phyloP scores from a whole-genome alignment of 2,797 vertebrate genomes.

The Pseudocheirus occidentalis region DNA sequence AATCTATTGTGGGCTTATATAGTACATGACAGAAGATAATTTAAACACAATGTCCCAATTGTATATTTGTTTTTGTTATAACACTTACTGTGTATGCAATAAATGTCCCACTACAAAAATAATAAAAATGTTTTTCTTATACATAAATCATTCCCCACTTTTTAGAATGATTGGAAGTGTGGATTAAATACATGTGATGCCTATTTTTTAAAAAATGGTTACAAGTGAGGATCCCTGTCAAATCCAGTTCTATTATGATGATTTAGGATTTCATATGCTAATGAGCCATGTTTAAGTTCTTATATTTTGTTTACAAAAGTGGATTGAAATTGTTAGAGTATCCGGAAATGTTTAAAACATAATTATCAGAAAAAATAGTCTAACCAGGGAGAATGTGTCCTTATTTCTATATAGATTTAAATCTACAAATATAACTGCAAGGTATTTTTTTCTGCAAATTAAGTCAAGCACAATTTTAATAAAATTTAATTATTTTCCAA shows the following conservation, averaged over 20 bases:
- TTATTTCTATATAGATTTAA: constrained; percentile 27
- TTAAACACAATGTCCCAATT: constrained; percentile 72
- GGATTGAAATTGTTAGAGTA: constrained; percentile 28
- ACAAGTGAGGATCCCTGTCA: constrained; percentile 56
- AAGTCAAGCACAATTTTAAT: neutral
- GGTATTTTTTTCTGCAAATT: constrained; percentile 46
- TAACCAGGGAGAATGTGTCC: neutral
- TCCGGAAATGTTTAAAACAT: neutral
- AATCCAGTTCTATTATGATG: constrained; percentile 28
- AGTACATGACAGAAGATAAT: constrained; percentile 64
- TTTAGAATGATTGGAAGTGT: constrained; percentile 50
- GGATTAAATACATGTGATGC: constrained; percentile 50
- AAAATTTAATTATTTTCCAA: neutral
- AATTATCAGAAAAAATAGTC: constrained; percentile 6
- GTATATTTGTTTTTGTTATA: constrained; percentile 78
- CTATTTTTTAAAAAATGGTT: constrained; percentile 41
- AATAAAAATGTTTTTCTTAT: constrained; percentile 65
- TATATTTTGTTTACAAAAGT: constrained; percentile 40
- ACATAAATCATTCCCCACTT: constrained; percentile 54
- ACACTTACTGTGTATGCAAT: constrained; percentile 73
- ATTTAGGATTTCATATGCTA: constrained; percentile 42
- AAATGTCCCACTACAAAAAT: constrained; percentile 69
- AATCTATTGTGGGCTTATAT: constrained; percentile 76
- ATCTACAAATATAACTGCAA: constrained; percentile 17
- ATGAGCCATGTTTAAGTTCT: constrained; percentile 42